Evolutionary conservation across 2,888 invertebrate genomes (phyloP), one percentile per base, ranked within the genome.

Genomic region (Lycophotia porphyrea): DNA sequence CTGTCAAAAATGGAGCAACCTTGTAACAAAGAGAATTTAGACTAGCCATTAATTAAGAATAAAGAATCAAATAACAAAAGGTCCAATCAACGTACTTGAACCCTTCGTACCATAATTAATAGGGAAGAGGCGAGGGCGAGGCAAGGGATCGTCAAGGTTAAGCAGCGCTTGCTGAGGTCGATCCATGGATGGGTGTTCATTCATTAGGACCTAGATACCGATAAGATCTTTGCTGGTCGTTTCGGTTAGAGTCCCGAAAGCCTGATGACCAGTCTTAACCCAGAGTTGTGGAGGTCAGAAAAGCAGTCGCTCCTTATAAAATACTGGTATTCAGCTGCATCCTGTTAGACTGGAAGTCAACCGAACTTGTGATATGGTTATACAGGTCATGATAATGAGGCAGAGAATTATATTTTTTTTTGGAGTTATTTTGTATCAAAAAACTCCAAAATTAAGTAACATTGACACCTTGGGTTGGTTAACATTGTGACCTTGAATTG

Each of bases 391-490:
- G 8, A 18, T 3, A 11, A 58, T 21, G 31, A 18, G 2, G 8
- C 0, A 3, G 31, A 58, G 0, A 18, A 58, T 18, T 18, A 31
- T 9, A n/a, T n/a, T 13, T 52, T n/a, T n/a, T 13, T 52, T n/a
- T 52, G 13, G 11, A 52, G 52, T n/a, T 52, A 0, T 36, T 55
- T 15, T 42, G 18, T 66, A 34, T 52, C 15, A 60, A 39, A 44
- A 63, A 49, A 58, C 7, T 60, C 47, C 9, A 52, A 65, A 58
- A 69, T 71, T 68, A 58, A 24, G 74, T 58, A 74, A 80, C 42
- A 24, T 49, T 74, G 73, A 80, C 80, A 80, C 80, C 71, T 80
- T 69, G 55, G 24, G 13, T 65, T 60, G 24, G 1, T 58, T 60
- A 63, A 71, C n/a, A 64, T 4, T 18, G 36, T 63, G 61, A 79